Conservation (phyloP, 2,797 vertebrate genomes). For the Sebastes flavidus region DNA sequence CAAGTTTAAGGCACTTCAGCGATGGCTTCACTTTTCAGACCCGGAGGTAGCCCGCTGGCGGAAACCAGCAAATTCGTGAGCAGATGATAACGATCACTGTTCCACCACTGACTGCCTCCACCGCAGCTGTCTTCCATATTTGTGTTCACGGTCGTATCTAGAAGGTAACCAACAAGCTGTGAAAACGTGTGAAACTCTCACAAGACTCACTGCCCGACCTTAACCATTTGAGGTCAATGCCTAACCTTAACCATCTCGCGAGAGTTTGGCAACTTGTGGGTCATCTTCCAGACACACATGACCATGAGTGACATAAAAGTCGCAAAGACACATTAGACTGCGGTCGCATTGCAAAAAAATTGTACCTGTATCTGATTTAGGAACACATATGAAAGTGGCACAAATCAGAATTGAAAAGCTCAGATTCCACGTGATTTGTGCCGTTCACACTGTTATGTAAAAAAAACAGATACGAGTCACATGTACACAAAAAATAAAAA, state of each 20-base stretch:
- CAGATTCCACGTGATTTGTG: neutral
- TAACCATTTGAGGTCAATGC: no score
- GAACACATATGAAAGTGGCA: neutral
- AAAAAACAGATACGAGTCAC: neutral
- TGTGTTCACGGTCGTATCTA: neutral
- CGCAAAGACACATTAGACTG: neutral
- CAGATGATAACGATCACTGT: neutral
- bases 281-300: no score
- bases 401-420: neutral
- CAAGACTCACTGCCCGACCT: no score
- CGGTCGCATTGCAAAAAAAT: neutral
- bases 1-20: no score
- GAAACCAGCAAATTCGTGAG: neutral
- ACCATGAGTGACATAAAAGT: neutral
- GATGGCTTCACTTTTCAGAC: no score
- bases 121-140: neutral
- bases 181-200: no score
- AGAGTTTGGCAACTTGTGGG: no score
- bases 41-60: accelerated
- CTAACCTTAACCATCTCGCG: no score
- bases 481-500: neutral
- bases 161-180: no score
- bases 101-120: neutral
- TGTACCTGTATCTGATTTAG: neutral
- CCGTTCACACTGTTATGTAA: neutral